Conservation (phyloP, 2,797 vertebrate genomes). For the Columba guinea region DNA sequence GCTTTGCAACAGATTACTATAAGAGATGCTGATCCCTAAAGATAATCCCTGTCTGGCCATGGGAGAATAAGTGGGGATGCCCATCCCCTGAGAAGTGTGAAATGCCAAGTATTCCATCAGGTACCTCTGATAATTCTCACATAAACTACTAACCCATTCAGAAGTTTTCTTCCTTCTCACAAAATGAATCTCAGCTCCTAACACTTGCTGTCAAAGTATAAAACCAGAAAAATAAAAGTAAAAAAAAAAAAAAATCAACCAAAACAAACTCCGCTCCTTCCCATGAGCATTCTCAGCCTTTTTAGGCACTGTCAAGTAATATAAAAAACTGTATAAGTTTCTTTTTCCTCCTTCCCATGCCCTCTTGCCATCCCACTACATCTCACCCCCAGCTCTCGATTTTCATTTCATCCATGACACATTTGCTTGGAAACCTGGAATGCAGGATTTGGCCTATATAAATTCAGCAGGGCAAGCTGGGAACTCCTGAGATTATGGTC, state of each 20-base stretch:
- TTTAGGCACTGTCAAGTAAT: not conserved
- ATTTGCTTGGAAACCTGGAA: not conserved
- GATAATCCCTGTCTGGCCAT: not conserved
- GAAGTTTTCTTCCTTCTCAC: not conserved
- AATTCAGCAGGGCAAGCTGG: not conserved
- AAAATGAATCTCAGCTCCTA: not conserved
- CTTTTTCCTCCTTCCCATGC: not conserved
- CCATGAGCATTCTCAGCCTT: not conserved
- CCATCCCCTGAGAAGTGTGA: not conserved
- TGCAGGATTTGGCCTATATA: not conserved
- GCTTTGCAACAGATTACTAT: not conserved
- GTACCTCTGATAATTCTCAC: not conserved
- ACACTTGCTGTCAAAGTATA: not conserved
- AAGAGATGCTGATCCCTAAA: not conserved
- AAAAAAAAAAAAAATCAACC: not conserved
- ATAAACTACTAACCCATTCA: not conserved
- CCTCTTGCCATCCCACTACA: accelerated
- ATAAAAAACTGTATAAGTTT: not conserved
- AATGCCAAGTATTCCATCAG: not conserved
- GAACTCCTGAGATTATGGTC: not conserved
- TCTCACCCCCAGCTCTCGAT: not conserved
- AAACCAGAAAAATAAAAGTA: not conserved
- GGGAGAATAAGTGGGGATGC: not conserved
- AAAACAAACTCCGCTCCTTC: accelerated
- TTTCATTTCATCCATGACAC: not conserved